Conservation (phyloP, 2,888 invertebrate genomes). For the Neoaliturus tenellus region DNA sequence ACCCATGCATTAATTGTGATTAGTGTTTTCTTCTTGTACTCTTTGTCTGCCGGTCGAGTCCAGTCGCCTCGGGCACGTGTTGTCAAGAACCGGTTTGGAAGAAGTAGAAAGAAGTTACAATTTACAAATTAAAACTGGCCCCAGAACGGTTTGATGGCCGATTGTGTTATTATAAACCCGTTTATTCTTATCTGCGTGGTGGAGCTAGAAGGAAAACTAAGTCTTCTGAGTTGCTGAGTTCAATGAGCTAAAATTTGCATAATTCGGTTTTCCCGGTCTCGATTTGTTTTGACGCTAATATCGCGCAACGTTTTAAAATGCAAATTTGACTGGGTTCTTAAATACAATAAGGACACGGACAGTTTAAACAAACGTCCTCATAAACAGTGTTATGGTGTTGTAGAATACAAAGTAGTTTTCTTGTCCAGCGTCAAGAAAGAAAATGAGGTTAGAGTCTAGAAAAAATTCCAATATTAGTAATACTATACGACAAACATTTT, state of each 20-base stretch:
- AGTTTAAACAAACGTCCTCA: neutral
- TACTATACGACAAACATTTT: too few relatives aligned
- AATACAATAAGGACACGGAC: neutral
- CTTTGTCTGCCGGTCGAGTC: neutral
- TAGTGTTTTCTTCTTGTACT: conserved; percentile 30
- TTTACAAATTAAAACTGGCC: conserved; percentile 27
- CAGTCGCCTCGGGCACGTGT: neutral
- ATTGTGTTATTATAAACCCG: conserved; percentile 13
- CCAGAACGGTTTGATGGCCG: neutral
- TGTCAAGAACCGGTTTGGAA: conserved; percentile 2
- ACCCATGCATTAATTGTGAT: conserved; percentile 33
- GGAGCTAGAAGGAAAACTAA: neutral
- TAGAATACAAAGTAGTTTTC: too few relatives aligned
- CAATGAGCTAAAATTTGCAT: neutral
- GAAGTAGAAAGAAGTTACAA: conserved; percentile 24
- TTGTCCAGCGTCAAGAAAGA: too few relatives aligned
- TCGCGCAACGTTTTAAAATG: neutral
- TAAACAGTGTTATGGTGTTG: neutral
- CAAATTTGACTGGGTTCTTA: neutral
- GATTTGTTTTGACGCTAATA: conserved; percentile 21
- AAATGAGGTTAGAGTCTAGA: too few relatives aligned
- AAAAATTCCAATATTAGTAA: too few relatives aligned
- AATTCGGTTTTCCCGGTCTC: neutral
- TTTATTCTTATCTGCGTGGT: neutral
- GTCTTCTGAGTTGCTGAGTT: neutral